Base-by-base conservation (phyloP, 2,888 invertebrate genomes). In the Agriopis aurantiaria region DNA sequence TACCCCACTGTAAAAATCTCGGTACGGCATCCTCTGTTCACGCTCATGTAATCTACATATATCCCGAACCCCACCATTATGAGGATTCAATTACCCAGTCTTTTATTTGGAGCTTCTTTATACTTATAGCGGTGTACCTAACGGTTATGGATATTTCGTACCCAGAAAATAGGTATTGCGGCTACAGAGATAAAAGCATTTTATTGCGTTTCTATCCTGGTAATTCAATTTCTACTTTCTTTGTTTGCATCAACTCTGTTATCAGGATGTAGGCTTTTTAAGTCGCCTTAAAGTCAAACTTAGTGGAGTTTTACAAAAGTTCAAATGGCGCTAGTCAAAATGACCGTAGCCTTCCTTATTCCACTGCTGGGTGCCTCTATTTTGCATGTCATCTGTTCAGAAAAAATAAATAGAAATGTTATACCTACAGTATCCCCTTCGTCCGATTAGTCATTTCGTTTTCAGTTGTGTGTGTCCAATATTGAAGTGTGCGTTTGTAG, bases 1-100 rank as follows among this genome's bases (percentile, higher is more conserved):
- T 90, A 88, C 82, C 88, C 86, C 83, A 88, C 90, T 89, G 91
- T 91, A 89, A 91, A 91, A 91, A 91, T 90, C 90, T 91, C 86
- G 86, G 89, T 85, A 85, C 85, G 87, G 85, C 84, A 86, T 85
- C 83, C 87, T 81, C 85, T 86, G 89, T 89, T 90, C 90, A 87
- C 87, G 81, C 79, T 77, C 73, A 72, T 73, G 74, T 82, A 84
- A 85, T 85, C 80, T 85, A 85, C 91, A 89, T 91, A 91, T 88
- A 90, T 89, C 86, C 87, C 82, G 82, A 55, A 49, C 41, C 65
- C 65, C 78, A 61, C 86, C 86, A 87, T 88, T 88, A 88, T 88
- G 83, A 82, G 85, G 85, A 90, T 90, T 90, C 91, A 89, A 92
- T 91, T 90, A 91, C 89, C 86, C 85, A 88, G 86, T 75, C 75